Conservation (phyloP, 2,113 vertebrate species). For the Chlamydotis undulata region DNA sequence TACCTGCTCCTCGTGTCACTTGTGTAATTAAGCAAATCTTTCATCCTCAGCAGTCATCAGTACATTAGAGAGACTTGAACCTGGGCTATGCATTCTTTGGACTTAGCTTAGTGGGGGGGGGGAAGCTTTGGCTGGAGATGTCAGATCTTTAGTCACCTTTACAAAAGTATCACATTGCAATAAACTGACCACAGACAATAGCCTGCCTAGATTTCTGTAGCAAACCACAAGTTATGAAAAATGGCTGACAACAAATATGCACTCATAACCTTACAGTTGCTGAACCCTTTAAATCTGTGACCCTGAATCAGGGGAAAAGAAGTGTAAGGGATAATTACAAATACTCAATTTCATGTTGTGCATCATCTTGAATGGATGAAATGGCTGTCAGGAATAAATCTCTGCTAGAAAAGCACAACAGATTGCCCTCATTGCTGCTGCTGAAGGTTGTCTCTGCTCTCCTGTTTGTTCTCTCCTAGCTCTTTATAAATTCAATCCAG, state of each 20-base stretch:
- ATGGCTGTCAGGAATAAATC: neutral
- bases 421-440: neutral
- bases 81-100: neutral
- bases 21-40: neutral
- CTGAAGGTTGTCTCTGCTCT: conserved; percentile 47
- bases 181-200: conserved; percentile 9
- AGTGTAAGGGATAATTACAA: neutral
- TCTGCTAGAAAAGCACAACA: neutral
- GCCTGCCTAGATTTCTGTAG: neutral
- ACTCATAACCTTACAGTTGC: neutral
- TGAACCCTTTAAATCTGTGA: neutral
- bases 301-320: neutral
- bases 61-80: neutral
- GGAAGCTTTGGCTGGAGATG: neutral
- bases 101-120: neutral
- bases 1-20: neutral
- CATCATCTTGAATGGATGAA: neutral
- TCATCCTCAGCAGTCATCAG: neutral
- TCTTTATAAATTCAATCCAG: conserved; percentile 67
- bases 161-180: neutral
- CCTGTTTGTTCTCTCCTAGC: conserved; percentile 51
- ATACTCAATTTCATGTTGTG: neutral
- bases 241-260: neutral
- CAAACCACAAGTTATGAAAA: conserved; percentile 3
- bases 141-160: conserved; percentile 27